Evolutionary conservation across 2,797 vertebrate species (phyloP).

Genomic region (Cryptoprocta ferox): DNA sequence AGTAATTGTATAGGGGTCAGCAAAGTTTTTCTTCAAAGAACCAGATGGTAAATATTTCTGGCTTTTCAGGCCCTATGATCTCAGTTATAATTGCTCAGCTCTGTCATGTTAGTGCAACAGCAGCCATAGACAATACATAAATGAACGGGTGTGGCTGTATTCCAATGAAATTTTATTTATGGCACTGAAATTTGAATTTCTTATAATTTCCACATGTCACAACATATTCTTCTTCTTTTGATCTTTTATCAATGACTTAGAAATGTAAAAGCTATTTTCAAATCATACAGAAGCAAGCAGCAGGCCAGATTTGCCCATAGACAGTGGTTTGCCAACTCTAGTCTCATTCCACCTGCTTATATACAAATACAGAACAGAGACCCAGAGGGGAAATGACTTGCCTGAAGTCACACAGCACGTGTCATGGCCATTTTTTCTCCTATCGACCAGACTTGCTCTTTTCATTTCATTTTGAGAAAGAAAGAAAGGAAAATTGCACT

Average conservation of each 20-base stretch:
- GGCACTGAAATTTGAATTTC: conserved; percentile 2
- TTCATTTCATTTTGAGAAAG: neutral
- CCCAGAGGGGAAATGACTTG: no score
- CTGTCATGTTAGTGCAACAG: neutral
- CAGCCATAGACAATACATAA: neutral
- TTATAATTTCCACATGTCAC: conserved; percentile 15
- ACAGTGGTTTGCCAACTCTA: neutral
- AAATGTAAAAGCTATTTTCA: neutral
- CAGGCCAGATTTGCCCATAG: neutral
- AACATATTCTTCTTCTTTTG: conserved; percentile 3
- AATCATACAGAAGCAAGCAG: neutral
- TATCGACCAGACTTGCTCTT: neutral
- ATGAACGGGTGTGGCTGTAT: neutral
- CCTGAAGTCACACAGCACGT: neutral
- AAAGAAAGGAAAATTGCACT: neutral
- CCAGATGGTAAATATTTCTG: conserved; percentile 15
- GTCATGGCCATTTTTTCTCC: neutral
- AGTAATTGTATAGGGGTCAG: neutral
- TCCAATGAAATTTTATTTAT: neutral
- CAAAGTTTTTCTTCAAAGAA: neutral
- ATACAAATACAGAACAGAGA: neutral
- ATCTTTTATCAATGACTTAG: neutral
- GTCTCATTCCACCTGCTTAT: neutral
- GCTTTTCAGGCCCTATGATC: neutral
- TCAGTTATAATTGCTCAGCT: neutral